phyloP scores from a whole-genome alignment of 2,113 vertebrate genomes.

The Climacteris rufus region DNA sequence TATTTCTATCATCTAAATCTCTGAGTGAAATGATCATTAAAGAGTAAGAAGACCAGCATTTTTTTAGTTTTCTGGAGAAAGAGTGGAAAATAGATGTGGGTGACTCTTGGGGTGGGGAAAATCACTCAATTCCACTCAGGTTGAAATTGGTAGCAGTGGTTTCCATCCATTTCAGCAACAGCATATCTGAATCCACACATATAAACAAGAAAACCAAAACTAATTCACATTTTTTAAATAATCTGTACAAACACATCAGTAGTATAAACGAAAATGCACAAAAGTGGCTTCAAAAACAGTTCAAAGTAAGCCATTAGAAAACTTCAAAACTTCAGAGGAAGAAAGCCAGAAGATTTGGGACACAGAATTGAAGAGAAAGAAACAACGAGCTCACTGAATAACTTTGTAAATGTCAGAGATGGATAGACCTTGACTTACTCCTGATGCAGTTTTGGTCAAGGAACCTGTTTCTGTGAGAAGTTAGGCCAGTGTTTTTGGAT shows the following conservation, averaged over 20 bases:
- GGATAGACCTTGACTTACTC: background rate
- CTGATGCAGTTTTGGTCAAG: background rate
- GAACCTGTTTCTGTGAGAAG: background rate
- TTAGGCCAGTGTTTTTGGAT: background rate
- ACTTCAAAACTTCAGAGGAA: background rate
- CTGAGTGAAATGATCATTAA: background rate
- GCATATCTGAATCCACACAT: background rate
- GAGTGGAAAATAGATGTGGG: background rate
- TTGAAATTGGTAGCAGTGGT: background rate
- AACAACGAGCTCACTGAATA: rapidly evolving
- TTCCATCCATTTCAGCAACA: background rate
- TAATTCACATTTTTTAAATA: background rate
- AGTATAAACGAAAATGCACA: background rate
- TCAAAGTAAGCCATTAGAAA: background rate
- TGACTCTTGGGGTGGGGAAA: background rate
- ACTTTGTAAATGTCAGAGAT: background rate
- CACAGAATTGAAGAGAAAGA: background rate
- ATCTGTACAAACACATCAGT: background rate
- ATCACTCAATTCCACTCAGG: background rate
- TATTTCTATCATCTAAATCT: background rate
- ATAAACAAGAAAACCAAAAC: background rate
- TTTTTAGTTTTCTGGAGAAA: background rate
- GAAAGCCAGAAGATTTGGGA: background rate
- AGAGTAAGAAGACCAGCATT: background rate
- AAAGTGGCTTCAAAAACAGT: background rate